Evolutionary conservation across 2,888 invertebrate genomes (phyloP).

Genomic region (Drosophila barbarae): DNA sequence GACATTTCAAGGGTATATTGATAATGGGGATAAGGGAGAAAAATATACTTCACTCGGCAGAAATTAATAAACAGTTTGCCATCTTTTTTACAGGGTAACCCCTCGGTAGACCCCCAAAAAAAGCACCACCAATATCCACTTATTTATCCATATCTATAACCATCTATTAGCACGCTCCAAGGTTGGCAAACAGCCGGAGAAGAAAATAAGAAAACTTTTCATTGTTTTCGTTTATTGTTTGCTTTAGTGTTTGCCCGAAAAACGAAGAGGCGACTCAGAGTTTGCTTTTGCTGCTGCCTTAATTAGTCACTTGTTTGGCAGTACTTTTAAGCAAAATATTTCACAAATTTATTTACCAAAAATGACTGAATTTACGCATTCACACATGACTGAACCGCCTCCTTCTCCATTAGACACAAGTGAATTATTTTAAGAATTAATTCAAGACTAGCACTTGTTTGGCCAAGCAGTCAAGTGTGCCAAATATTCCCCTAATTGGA

Average conservation of each 20-base stretch:
- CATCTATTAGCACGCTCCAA: slow-evolving; percentile 45
- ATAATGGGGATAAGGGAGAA: not conserved
- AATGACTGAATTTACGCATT: slow-evolving; percentile 12
- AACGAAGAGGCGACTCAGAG: not conserved
- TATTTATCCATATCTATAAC: slow-evolving; percentile 41
- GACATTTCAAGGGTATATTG: not conserved
- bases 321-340: slow-evolving; percentile 8
- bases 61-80: not conserved
- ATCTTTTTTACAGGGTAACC: not conserved
- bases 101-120: not conserved
- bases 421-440: slow-evolving; percentile 31
- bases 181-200: slow-evolving; percentile 45
- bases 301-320: slow-evolving; percentile 37
- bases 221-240: slow-evolving; percentile 34
- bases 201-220: slow-evolving; percentile 34
- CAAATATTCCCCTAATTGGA: slow-evolving; percentile 49
- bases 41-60: too few species aligned
- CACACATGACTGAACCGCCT: slow-evolving; percentile 13
- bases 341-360: slow-evolving; percentile 31
- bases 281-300: slow-evolving; percentile 26
- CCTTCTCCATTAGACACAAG: not conserved
- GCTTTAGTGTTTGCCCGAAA: slow-evolving; percentile 23
- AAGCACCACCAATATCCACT: not conserved
- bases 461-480: slow-evolving; percentile 41
- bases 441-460: slow-evolving; percentile 23